Evolutionary conservation across 2,113 vertebrate species (phyloP).

Genomic region (western clawed frog (Xenopus tropicalis)): UCB_Xtro_10.0 CM004443.2:35331501-35332000

Average conservation of each 20-base stretch:
- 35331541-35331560: slow-evolving; percentile 93
- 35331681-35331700: slow-evolving; percentile 95
- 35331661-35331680: slow-evolving; percentile 98
- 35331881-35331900: slow-evolving; percentile 87
- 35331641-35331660: slow-evolving; percentile 87
- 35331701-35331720: slow-evolving; percentile 86
- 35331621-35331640: slow-evolving; percentile 93
- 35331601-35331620: slow-evolving; percentile 95
- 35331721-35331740: slow-evolving; percentile 94
- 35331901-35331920: slow-evolving; percentile 93
- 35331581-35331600: slow-evolving; percentile 90
- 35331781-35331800: slow-evolving; percentile 95
- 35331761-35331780: slow-evolving; percentile 89
- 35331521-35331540: slow-evolving; percentile 91
- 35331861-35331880: slow-evolving; percentile 96
- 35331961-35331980: slow-evolving; percentile 98
- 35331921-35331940: slow-evolving; percentile 95
- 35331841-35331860: slow-evolving; percentile 91
- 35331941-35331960: slow-evolving; percentile 97
- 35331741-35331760: slow-evolving; percentile 89
- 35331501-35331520: slow-evolving; percentile 92
- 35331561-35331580: slow-evolving; percentile 91
- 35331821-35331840: slow-evolving; percentile 91
- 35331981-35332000: slow-evolving; percentile 94
- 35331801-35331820: slow-evolving; percentile 92